Percentiles rank a stretch among this genome's conserved stretches.
Evolutionary conservation across 2,113 vertebrate genomes (phyloP).

Genomic region (Craseonycteris thonglongyai): DNA sequence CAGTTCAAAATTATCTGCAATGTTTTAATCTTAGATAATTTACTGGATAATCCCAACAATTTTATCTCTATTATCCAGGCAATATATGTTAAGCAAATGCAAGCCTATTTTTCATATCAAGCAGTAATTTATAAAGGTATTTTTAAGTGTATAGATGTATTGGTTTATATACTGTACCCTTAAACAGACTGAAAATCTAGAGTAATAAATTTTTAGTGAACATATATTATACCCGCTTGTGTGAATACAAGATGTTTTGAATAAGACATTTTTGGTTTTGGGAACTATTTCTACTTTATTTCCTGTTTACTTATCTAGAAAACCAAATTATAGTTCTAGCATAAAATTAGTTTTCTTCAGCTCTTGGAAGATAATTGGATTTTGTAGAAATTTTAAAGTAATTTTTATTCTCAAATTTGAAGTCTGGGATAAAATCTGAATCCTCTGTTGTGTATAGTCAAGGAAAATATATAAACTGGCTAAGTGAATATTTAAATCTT

Average conservation of each 20-base stretch:
- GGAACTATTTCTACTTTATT: neutral
- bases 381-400: constrained; percentile 22
- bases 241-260: neutral
- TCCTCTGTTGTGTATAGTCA: neutral
- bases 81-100: constrained; percentile 9
- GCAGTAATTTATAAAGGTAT: neutral
- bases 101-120: constrained; percentile 3
- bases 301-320: neutral
- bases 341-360: constrained; percentile 11
- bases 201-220: neutral
- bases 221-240: neutral
- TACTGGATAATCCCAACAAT: constrained; percentile 5
- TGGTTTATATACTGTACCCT: neutral
- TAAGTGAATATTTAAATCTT: constrained; percentile 28
- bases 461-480: neutral
- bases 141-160: neutral
- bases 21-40: constrained; percentile 19
- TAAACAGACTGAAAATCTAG: constrained; percentile 5
- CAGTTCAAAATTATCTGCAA: constrained; percentile 9
- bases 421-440: neutral
- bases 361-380: neutral
- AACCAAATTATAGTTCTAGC: neutral
- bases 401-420: constrained; percentile 25
- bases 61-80: neutral
- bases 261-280: neutral